Evolutionary conservation across 2,797 vertebrate species (phyloP).

Genomic region (Carapus acus): DNA sequence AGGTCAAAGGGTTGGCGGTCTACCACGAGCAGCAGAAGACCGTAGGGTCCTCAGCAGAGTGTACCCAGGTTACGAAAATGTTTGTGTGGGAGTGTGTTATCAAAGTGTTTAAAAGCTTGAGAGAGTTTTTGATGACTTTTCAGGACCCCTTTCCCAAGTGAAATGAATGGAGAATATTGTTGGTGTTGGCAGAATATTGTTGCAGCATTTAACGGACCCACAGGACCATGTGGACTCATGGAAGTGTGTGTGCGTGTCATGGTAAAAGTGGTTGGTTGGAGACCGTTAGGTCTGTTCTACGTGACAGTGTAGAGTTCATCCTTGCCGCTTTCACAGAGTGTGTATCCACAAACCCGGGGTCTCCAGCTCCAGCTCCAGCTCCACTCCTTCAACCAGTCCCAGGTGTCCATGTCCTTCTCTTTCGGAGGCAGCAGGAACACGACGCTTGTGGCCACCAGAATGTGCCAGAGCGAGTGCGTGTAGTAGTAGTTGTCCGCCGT

Average conservation of each 20-base stretch:
- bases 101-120: too few relatives aligned
- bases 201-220: too few relatives aligned
- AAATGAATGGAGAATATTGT: too few relatives aligned
- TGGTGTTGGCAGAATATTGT: too few relatives aligned
- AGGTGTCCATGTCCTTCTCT: constrained; percentile 67
- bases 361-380: constrained; percentile 80
- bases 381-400: constrained; percentile 64
- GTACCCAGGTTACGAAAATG: too few relatives aligned
- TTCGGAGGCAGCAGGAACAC: constrained; percentile 86
- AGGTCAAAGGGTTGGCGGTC: constrained; percentile 47
- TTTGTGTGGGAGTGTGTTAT: too few relatives aligned
- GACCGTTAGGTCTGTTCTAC: constrained; percentile 36
- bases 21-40: constrained; percentile 26
- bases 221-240: too few relatives aligned
- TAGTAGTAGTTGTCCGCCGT: constrained; percentile 94
- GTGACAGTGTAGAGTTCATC: constrained; percentile 86
- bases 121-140: too few relatives aligned
- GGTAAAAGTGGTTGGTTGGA: too few relatives aligned
- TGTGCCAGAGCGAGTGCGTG: constrained; percentile 93
- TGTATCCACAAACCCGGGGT: constrained; percentile 83
- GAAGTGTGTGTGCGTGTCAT: too few relatives aligned
- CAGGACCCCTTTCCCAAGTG: too few relatives aligned
- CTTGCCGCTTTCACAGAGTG: constrained; percentile 81
- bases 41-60: too few relatives aligned
- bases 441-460: constrained; percentile 85